Base-by-base conservation (phyloP, 2,113 vertebrate genomes). In the Indri indri region DNA sequence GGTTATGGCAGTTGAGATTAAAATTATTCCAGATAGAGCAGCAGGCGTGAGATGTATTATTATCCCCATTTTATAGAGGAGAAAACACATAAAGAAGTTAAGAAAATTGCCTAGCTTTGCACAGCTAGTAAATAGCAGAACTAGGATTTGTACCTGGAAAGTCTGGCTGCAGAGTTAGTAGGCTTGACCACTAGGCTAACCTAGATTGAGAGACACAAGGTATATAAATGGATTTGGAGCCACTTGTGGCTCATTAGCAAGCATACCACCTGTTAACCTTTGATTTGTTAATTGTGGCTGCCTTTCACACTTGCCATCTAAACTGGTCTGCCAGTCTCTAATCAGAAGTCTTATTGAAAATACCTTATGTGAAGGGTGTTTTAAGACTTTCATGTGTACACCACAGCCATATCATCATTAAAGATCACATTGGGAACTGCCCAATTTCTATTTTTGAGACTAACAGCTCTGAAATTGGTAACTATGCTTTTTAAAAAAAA, bases 391-490 rank as follows among this genome's bases (percentile, higher is more conserved):
- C 68, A 2, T 74, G 45, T 85, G 12, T 82, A 68, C 27, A 18
- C 40, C 27, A 92, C n/a, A 34, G 70, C 61, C 50, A 52, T 52
- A 4, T 52, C 50, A 52, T 84, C 42, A 79, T 90, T 80, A 73
- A 80, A 84, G 40, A 63, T 77, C 70, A 66, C 40, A 32, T 66
- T 54, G 83, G 37, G 59, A 90, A 85, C 32, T 74, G 30, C 37
- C n/a, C 59, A 45, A 50, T 89, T 42, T 63, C 40, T 70, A 0
- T 65, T 76, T 32, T 77, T 85, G 9, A 85, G 17, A 71, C 45
- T 57, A 73, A 71, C 20, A 90, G 45, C 87, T 90, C 65, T 95
- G 74, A 91, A 80, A 86, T 71, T 95, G 82, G n/a, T 91, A 91
- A 87, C 9, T 65, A 7, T 14, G 32, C 18, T 59, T 50, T 18